A percentile compares a stretch with the other conserved stretches of the same genome.
Conservation (phyloP, 1,140 invertebrate genomes). For the Drosophila teissieri region DNA sequence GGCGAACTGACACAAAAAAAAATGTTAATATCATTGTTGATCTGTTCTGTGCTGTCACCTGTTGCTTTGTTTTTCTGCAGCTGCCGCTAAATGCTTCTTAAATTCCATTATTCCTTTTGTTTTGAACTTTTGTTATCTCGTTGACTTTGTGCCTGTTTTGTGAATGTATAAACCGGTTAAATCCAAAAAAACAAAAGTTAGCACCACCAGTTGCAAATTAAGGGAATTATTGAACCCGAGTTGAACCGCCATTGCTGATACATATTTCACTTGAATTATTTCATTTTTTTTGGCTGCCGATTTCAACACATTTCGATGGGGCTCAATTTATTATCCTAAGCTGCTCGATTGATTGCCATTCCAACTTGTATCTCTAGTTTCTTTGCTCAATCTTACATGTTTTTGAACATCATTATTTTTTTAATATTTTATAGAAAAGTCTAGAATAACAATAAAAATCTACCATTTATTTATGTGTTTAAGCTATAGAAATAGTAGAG, state of each 20-base stretch:
- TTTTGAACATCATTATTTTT: too few relatives aligned
- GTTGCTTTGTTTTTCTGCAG: constrained; percentile 55
- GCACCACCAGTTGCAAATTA: constrained; percentile 25
- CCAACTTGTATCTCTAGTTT: too few relatives aligned
- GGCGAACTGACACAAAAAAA: constrained; percentile 5
- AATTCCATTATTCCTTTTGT: constrained; percentile 40
- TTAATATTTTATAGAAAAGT: too few relatives aligned
- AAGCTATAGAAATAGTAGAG: too few relatives aligned
- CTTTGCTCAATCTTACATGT: too few relatives aligned
- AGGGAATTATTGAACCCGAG: constrained; percentile 29
- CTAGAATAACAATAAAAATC: too few relatives aligned
- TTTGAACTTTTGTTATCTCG: constrained; percentile 38
- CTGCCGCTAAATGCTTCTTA: constrained; percentile 36
- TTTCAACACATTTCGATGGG: background rate
- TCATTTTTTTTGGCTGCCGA: background rate
- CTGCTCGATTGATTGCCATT: background rate
- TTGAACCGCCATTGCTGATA: constrained; percentile 7
- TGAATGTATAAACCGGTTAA: constrained; percentile 68
- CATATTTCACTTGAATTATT: constrained; percentile 1
- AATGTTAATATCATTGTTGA: constrained; percentile 37
- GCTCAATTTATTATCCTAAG: background rate
- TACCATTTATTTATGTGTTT: background rate
- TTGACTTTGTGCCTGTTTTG: constrained; percentile 42
- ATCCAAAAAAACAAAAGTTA: constrained; percentile 65
- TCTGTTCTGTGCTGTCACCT: constrained; percentile 58